Evolutionary conservation across 2,888 invertebrate species (phyloP), one percentile per base, ranked within the genome.

Genomic region (Vandiemenella viatica): DNA sequence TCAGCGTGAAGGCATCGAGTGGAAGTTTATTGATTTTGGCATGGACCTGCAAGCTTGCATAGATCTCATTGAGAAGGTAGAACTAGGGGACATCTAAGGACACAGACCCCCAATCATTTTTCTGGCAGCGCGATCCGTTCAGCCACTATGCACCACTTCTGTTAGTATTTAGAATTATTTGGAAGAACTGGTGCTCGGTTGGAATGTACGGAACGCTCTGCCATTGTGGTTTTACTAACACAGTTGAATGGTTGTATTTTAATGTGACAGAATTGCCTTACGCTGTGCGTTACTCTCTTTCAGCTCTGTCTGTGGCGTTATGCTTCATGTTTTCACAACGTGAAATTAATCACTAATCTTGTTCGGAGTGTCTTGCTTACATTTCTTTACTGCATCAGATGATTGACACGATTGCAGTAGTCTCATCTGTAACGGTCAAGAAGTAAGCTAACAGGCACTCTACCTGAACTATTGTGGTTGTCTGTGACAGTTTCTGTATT

Each of bases 11-110:
- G 88, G 88, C 67, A 88, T 90, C 72, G 79, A 85, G 66, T 90
- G 89, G 89, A 80, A 81, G 64, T 90, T 90, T 73, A 89, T 90
- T 70, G 89, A 89, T 76, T 89, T 89, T 72, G 89, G 89, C 72
- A 83, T 90, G 81, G 89, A 89, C 71, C 79, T 90, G 66, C 81
- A 83, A 65, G 77, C 79, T 65, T 83, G 83, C 67, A 86, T 86
- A 69, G 83, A 84, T 65, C 73, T 87, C 59, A 76, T 83, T 61
- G 83, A 83, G 69, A 82, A 82, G 79, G 77, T 77, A 77, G 69
- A 46, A 17, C 37, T 21, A 15, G 38, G 16, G 16, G 13, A 15
- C 38, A 15, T 8, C 38, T 38, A 8, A 17, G n/a, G 19, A 10
- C 8, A 21, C 18, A 5, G 19, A 38, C 8, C 38, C 8, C 17